phyloP scores from a whole-genome alignment of 1,140 invertebrate genomes.

The Doryteuthis pealeii region DNA sequence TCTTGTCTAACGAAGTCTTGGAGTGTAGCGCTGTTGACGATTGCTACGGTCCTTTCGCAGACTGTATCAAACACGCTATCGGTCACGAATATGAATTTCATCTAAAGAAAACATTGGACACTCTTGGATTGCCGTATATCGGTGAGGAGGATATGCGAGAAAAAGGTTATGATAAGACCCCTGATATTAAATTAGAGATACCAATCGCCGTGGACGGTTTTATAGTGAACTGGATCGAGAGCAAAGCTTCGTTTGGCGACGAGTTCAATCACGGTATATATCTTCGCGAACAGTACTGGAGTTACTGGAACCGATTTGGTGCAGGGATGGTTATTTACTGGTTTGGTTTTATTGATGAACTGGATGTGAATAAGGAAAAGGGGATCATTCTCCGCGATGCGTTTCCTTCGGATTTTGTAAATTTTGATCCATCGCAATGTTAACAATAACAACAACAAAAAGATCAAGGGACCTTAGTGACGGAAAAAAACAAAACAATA shows the following conservation, averaged over 20 bases:
- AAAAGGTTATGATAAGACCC: constrained; percentile 91
- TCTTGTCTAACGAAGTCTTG: constrained; percentile 73
- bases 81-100: constrained; percentile 77
- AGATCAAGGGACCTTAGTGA: too few species aligned
- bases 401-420: constrained; percentile 38
- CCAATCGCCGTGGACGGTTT: constrained; percentile 84
- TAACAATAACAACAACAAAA: too few species aligned
- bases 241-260: constrained; percentile 91
- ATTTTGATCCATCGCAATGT: constrained; percentile 17
- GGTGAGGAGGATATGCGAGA: constrained; percentile 76
- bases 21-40: constrained; percentile 73
- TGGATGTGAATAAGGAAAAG: constrained; percentile 66
- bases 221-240: constrained; percentile 94
- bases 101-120: constrained; percentile 66
- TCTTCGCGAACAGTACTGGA: constrained; percentile 81
- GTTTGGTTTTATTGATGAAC: constrained; percentile 85
- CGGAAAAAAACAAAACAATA: too few species aligned
- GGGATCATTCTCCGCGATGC: constrained; percentile 67
- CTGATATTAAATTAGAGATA: constrained; percentile 87
- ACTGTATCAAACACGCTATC: constrained; percentile 73
- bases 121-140: constrained; percentile 69
- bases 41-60: constrained; percentile 75
- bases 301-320: constrained; percentile 94
- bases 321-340: constrained; percentile 93
- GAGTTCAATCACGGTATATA: constrained; percentile 79